phyloP scores from a whole-genome alignment of 2,888 invertebrate genomes.

The Abrostola triplasia region DNA sequence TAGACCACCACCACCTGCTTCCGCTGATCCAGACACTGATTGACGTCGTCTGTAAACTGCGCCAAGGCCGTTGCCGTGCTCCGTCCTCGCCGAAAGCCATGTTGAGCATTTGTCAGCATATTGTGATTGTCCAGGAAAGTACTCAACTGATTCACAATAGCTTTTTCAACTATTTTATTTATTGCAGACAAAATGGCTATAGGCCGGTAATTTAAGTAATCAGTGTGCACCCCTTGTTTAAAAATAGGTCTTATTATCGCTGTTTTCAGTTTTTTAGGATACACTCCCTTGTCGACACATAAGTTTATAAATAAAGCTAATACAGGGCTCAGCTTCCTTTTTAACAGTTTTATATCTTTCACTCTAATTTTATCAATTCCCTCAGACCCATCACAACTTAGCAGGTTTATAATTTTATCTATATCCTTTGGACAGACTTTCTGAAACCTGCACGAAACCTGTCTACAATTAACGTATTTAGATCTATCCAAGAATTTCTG shows the following conservation, averaged over 20 bases:
- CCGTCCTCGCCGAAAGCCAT: slow-evolving; percentile 12
- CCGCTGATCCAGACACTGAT: slow-evolving; percentile 2
- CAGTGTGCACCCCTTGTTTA: slow-evolving; percentile 9
- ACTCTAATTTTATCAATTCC: too few species aligned
- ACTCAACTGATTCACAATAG: slow-evolving; percentile 7
- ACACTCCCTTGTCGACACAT: slow-evolving; percentile 11
- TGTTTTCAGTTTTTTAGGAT: slow-evolving; percentile 7
- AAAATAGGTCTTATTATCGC: slow-evolving; percentile 11
- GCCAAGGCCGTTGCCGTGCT: slow-evolving; percentile 13
- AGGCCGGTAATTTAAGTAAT: slow-evolving; percentile 17
- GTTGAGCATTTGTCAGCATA: slow-evolving; percentile 2
- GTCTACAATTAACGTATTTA: too few species aligned
- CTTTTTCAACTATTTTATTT: slow-evolving; percentile 10
- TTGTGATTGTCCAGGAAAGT: slow-evolving; percentile 5
- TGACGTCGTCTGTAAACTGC: slow-evolving; percentile 14
- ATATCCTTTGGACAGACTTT: too few species aligned
- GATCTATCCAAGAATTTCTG: too few species aligned
- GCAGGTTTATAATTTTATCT: too few species aligned
- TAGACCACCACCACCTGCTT: slow-evolving; percentile 14
- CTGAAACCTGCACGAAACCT: too few species aligned
- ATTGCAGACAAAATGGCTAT: slow-evolving; percentile 8
- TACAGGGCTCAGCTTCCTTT: too few species aligned
- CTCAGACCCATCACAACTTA: too few species aligned
- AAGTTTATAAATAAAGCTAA: too few species aligned
- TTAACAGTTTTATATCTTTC: too few species aligned